Evolutionary conservation across 1,140 invertebrate species (phyloP), one percentile per base, ranked within the genome.

Genomic region (Doryteuthis pealeii): DNA sequence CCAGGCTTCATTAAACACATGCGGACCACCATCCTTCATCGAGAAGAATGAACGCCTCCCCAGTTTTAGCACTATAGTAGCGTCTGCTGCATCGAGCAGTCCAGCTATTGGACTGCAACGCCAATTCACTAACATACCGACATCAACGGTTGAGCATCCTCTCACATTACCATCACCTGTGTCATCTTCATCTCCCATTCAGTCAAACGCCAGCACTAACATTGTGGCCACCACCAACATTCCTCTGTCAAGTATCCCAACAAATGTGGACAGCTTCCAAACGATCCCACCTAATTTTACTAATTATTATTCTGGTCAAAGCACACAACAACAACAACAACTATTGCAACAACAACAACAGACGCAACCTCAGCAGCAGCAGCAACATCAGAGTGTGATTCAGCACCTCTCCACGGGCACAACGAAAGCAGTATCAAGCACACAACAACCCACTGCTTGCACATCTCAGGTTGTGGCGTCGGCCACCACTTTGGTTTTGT

Each of bases 11-110:
- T 32, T 68, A 68, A 68, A 68, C 30, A 33, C 66, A 8, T 68
- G 66, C 30, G 66, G 26, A 18, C 66, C 66, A 32, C 6, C 22
- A 33, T 28, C 32, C n/a, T 28, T 73, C 74, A 49, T 69, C 73
- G 54, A 74, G 26, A 68, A 43, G 43, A 66, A 35, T 10, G 79
- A 80, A 30, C 73, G 68, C 22, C 68, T 80, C 43, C 75, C 77
- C 10, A 78, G 77, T 35, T 80, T 78, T 66, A 76, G 73, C 30
- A 71, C 71, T 15, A 78, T 80, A 26, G 77, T 80, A 67, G 65
- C 76, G 31, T 33, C 72, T 35, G 58, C 76, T 43, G 28, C 43
- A 18, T 10, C 68, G 70, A n/a, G 35, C 49, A 3, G 49, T 30
- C 31, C 73, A 65, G 35, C 71, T 31, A 28, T 74, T 69, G 43